These are phyloP conservation scores for Drosophila anceps DNA, from an alignment of 2,888 invertebrate species.

Conservation along the genomic window DNA sequence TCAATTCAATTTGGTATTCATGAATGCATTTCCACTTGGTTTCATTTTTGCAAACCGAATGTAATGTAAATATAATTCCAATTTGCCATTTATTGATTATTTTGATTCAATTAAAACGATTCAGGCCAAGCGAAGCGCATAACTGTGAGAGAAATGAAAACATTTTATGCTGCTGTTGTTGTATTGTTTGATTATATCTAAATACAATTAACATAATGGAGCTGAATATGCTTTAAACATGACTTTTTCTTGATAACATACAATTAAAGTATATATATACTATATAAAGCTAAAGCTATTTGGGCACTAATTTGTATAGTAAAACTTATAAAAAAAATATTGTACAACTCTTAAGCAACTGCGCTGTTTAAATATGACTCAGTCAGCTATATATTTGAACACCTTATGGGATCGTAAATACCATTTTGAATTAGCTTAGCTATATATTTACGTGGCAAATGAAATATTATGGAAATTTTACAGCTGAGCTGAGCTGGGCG, in stretches of 20 bases:
- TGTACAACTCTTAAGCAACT: too few relatives aligned
- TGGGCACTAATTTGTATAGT: not conserved
- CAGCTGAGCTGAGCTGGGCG: slow-evolving; percentile 5
- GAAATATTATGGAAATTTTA: slow-evolving; percentile 26
- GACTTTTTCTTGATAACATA: too few relatives aligned
- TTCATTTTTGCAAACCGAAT: not conserved
- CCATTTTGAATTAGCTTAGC: not conserved
- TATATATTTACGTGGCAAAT: slow-evolving; percentile 22
- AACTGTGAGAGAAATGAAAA: slow-evolving; percentile 4
- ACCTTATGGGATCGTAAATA: not conserved
- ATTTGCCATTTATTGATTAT: slow-evolving; percentile 13
- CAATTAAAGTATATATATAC: too few relatives aligned
- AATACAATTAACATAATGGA: not conserved
- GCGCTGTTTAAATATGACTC: not conserved
- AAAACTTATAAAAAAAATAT: not conserved
- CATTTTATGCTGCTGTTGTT: not conserved
- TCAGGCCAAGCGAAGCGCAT: not conserved
- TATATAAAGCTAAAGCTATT: too few relatives aligned
- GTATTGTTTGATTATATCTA: not conserved
- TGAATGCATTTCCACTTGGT: slow-evolving; percentile 15
- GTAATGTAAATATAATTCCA: slow-evolving; percentile 11
- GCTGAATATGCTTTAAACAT: not conserved
- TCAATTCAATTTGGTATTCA: slow-evolving; percentile 15
- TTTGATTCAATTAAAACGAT: slow-evolving; percentile 8
- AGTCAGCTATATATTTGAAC: not conserved